Percentiles rank a stretch among this genome's conserved stretches.
Evolutionary conservation across 1,140 invertebrate genomes (phyloP).

Genomic region (Pseudomyrmex concolor): DNA sequence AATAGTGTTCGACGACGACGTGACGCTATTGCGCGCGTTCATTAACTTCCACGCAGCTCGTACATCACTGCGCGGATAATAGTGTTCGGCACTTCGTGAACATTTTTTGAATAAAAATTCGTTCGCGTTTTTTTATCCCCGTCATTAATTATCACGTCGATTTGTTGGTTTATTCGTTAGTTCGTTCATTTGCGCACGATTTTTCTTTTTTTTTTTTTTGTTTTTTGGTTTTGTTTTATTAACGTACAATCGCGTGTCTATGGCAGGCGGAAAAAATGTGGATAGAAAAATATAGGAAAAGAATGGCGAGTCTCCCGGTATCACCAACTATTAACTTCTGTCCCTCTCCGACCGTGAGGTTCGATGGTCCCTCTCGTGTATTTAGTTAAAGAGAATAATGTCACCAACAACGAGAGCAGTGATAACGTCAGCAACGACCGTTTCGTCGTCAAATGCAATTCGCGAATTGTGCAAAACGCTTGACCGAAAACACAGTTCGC

Average conservation of each 20-base stretch:
- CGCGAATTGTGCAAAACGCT: conserved; percentile 34
- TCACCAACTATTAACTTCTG: conserved; percentile 54
- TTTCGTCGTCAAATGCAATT: conserved; percentile 58
- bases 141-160: conserved; percentile 52
- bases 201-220: not conserved
- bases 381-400: conserved; percentile 60
- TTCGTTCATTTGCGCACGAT: not conserved
- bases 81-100: conserved; percentile 17
- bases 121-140: conserved; percentile 29
- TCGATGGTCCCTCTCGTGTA: conserved; percentile 44
- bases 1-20: conserved; percentile 13
- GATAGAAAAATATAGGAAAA: conserved; percentile 37
- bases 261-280: conserved; percentile 54
- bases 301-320: not conserved
- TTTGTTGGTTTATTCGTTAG: conserved; percentile 10
- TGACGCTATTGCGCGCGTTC: not conserved
- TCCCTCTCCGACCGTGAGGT: conserved; percentile 23
- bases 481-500: conserved; percentile 1
- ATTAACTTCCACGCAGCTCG: conserved; percentile 9
- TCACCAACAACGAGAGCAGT: conserved; percentile 9
- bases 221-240: not conserved
- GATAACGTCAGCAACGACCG: conserved; percentile 35
- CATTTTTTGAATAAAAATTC: conserved; percentile 46
- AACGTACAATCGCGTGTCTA: conserved; percentile 41
- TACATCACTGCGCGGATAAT: conserved; percentile 30